Base-by-base conservation (phyloP, 2,888 invertebrate genomes). In the Synergus laeviventris region DNA sequence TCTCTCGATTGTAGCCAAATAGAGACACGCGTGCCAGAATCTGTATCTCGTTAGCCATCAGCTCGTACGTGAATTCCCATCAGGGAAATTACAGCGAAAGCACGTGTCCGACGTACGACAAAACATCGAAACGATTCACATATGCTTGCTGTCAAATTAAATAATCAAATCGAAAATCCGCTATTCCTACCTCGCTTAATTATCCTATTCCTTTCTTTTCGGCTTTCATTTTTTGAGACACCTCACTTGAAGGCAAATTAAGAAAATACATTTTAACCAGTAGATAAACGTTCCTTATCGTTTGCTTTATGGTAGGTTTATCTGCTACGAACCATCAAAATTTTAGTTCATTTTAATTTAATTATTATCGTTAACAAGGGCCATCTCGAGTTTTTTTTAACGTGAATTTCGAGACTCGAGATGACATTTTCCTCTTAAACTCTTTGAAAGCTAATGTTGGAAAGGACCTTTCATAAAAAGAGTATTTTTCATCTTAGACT, bases 11-110 rank as follows among this genome's bases (percentile, higher is more conserved):
- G 21, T 66, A 24, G 16, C 45, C 18, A 66, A 66, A 66, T 66
- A 66, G 66, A 42, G 24, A 66, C 66, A 45, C 66, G 66, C 66
- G 66, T 66, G 66, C 66, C 66, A 66, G 66, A 66, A 66, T 45
- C 66, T 66, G 66, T 66, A 66, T 66, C 66, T 66, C 45, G 45
- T 66, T 66, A 42, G 42, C 45, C 66, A 66, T 66, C 66, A 66
- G 21, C 66, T 66, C 42, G 66, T 66, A 66, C 24, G 45, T 45
- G 66, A 66, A 66, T 66, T 66, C 66, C 45, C 66, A 66, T 66
- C 45, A 66, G 66, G 66, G 45, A 66, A 66, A 66, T 66, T 66
- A 42, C 21, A 66, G 66, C 24, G 66, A 66, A 66, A 66, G 66
- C 66, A 45, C 66, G 66, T 66, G 66, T 66, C 66, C 39, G 24